Evolutionary conservation across 2,113 vertebrate species (phyloP).

Genomic region (Stegostoma tigrinum): DNA sequence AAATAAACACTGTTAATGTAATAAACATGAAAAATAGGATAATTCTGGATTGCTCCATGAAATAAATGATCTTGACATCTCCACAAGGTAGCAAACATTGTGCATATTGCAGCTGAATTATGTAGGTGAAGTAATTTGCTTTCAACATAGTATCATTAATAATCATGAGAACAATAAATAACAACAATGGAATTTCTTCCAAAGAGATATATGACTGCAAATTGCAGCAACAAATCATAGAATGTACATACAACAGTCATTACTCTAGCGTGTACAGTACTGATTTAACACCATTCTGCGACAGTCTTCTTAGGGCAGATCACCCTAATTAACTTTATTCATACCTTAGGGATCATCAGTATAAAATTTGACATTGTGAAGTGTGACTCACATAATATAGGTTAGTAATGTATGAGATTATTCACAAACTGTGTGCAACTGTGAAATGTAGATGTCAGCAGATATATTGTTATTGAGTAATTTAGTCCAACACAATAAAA

Average conservation of each 20-base stretch:
- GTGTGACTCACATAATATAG: constrained; percentile 44
- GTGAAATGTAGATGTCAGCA: background rate
- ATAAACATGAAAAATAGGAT: background rate
- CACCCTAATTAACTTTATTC: constrained; percentile 97
- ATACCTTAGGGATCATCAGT: constrained; percentile 72
- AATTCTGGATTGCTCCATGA: constrained; percentile 2
- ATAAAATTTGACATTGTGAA: constrained; percentile 62
- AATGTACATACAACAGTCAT: constrained; percentile 65
- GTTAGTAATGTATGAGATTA: background rate
- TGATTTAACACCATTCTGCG: constrained; percentile 67
- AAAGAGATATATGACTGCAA: constrained; percentile 86
- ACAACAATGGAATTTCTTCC: constrained; percentile 71
- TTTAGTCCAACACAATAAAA: background rate
- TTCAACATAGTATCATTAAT: constrained; percentile 81
- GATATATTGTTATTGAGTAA: background rate
- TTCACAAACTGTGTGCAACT: background rate
- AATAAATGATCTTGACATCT: constrained; percentile 36
- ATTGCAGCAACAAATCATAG: constrained; percentile 89
- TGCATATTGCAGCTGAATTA: constrained; percentile 54
- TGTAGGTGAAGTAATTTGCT: constrained; percentile 60
- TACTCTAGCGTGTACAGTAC: constrained; percentile 68
- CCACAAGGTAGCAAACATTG: constrained; percentile 46
- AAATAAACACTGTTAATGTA: background rate
- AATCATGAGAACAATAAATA: constrained; percentile 92
- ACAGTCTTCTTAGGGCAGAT: constrained; percentile 73